Percentiles rank a stretch among this genome's conserved stretches.
Conservation (phyloP, 2,113 vertebrate species). For the Prunella fulvescens region DNA sequence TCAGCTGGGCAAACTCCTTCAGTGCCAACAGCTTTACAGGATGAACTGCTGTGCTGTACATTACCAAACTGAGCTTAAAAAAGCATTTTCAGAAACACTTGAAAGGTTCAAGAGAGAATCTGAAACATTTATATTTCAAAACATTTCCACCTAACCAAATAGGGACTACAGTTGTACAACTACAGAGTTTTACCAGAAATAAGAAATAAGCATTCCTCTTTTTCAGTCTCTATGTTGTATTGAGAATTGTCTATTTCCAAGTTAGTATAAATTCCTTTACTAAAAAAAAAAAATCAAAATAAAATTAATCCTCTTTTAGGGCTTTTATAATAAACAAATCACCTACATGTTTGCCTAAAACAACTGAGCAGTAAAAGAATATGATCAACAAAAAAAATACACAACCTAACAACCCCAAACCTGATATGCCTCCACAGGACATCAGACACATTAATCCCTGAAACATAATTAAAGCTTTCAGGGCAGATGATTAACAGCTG, state of each 20-base stretch:
- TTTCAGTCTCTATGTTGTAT: not conserved
- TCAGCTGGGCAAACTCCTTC: not conserved
- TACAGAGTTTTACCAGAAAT: not conserved
- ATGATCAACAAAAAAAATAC: not conserved
- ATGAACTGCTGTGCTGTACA: fast-evolving
- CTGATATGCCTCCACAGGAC: not conserved
- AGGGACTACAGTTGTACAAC: not conserved
- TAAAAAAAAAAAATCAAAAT: not conserved
- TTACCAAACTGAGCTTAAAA: not conserved
- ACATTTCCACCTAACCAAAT: not conserved
- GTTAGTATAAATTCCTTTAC: not conserved
- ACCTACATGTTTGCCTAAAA: not conserved
- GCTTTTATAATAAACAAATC: not conserved
- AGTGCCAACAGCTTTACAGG: not conserved
- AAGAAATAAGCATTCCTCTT: not conserved
- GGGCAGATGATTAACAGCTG: conserved; percentile 14
- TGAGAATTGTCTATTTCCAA: not conserved
- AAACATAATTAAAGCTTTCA: conserved; percentile 25
- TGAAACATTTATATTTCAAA: not conserved
- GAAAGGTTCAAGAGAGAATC: not conserved
- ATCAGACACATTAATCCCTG: not conserved
- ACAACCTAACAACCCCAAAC: not conserved
- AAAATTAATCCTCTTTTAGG: not conserved
- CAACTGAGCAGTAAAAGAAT: not conserved
- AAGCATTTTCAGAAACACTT: not conserved